Evolutionary conservation across 2,888 invertebrate species (phyloP).

Genomic region (Andrena trimmerana): DNA sequence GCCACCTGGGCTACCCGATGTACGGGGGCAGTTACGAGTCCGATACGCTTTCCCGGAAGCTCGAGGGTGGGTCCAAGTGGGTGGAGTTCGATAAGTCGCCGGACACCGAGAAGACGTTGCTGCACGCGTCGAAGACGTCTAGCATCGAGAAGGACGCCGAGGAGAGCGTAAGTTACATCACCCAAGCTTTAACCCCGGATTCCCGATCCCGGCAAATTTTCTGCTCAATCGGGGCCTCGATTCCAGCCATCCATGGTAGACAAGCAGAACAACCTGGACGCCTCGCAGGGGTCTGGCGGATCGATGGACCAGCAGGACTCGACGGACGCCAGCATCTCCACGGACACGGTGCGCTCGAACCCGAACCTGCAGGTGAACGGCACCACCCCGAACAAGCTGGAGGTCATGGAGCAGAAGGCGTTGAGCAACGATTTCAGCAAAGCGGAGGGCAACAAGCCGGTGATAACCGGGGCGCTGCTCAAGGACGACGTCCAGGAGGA

Average conservation of each 20-base stretch:
- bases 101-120: slow-evolving; percentile 81
- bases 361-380: slow-evolving; percentile 81
- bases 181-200: neutral
- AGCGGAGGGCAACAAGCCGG: slow-evolving; percentile 88
- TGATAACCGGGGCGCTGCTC: slow-evolving; percentile 90
- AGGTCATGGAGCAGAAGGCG: slow-evolving; percentile 75
- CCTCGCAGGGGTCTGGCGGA: slow-evolving; percentile 70
- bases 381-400: slow-evolving; percentile 74
- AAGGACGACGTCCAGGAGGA: slow-evolving; percentile 87
- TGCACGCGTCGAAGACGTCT: slow-evolving; percentile 76
- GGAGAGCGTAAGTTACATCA: slow-evolving; percentile 61
- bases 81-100: slow-evolving; percentile 84
- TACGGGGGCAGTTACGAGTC: slow-evolving; percentile 87
- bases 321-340: slow-evolving; percentile 79
- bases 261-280: slow-evolving; percentile 73
- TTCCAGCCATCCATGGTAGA: slow-evolving; percentile 71
- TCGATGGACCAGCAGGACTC: slow-evolving; percentile 80
- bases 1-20: slow-evolving; percentile 89
- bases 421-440: slow-evolving; percentile 86
- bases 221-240: neutral
- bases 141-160: slow-evolving; percentile 75
- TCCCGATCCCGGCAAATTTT: neutral
- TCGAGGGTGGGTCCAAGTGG: slow-evolving; percentile 82
- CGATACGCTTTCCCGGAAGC: slow-evolving; percentile 78
- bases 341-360: slow-evolving; percentile 80